phyloP scores from a whole-genome alignment of 2,797 vertebrate genomes.

The Toxotes lorentzi region DNA sequence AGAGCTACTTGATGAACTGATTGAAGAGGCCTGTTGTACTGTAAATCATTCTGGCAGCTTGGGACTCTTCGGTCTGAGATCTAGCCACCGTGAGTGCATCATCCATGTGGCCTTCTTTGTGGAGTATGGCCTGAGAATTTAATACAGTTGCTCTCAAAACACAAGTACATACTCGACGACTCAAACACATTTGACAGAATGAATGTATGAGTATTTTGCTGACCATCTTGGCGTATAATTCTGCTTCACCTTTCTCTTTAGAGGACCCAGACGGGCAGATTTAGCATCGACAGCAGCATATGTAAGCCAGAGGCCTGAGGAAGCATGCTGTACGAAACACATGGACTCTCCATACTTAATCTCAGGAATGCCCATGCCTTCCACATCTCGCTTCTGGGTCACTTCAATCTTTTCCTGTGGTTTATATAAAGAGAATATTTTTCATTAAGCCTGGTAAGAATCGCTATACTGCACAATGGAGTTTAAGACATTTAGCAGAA shows the following conservation, averaged over 20 bases:
- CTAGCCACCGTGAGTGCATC: constrained; percentile 92
- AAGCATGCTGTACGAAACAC: constrained; percentile 93
- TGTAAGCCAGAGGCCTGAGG: constrained; percentile 91
- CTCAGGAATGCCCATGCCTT: constrained; percentile 94
- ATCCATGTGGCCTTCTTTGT: constrained; percentile 97
- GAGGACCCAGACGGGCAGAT: constrained; percentile 90
- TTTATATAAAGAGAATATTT: constrained; percentile 12
- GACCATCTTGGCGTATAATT: neutral
- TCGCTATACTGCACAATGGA: neutral
- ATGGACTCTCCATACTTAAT: constrained; percentile 97
- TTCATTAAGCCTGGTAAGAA: neutral
- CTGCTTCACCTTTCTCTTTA: constrained; percentile 91
- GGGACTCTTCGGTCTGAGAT: constrained; percentile 93
- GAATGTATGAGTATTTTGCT: neutral
- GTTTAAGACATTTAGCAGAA: neutral
- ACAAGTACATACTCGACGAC: neutral
- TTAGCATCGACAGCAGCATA: constrained; percentile 94
- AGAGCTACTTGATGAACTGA: constrained; percentile 92
- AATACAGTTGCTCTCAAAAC: constrained; percentile 25
- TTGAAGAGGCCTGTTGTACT: constrained; percentile 93
- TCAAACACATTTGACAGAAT: neutral
- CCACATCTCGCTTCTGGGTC: constrained; percentile 91
- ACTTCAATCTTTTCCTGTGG: constrained; percentile 93
- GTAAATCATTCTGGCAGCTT: constrained; percentile 94
- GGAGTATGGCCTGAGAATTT: constrained; percentile 90